A percentile compares a stretch with the other conserved stretches of the same genome.
Evolutionary conservation across 2,113 vertebrate genomes (phyloP).

Genomic region (Tragulus kanchil): DNA sequence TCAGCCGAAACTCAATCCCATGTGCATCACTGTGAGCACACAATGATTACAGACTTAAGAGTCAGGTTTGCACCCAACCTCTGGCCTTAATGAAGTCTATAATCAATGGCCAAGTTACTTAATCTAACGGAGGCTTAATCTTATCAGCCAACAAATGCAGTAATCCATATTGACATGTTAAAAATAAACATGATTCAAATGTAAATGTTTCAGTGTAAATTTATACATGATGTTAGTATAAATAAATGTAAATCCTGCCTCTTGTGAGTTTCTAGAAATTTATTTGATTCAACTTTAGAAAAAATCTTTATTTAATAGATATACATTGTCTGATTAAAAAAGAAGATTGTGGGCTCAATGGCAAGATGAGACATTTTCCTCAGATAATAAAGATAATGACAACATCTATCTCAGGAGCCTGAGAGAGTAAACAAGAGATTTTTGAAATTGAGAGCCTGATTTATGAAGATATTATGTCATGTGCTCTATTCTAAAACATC

Average conservation of each 20-base stretch:
- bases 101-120: background rate
- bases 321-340: constrained; percentile 10
- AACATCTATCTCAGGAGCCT: background rate
- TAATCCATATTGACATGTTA: no score
- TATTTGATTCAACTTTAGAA: constrained; percentile 44
- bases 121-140: background rate
- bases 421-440: background rate
- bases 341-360: background rate
- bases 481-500: constrained; percentile 26
- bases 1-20: background rate
- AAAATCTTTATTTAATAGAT: constrained; percentile 37
- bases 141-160: background rate
- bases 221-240: constrained; percentile 28
- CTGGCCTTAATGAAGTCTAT: background rate
- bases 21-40: background rate
- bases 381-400: background rate
- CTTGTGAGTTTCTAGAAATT: background rate
- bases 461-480: background rate
- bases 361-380: constrained; percentile 8
- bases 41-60: background rate
- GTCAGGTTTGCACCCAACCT: background rate
- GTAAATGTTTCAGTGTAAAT: background rate
- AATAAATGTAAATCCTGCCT: constrained; percentile 23
- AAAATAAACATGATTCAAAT: no score
- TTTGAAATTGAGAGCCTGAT: background rate